Evolutionary conservation across 2,113 vertebrate genomes (phyloP).

Genomic region (Prionailurus viverrinus): DNA sequence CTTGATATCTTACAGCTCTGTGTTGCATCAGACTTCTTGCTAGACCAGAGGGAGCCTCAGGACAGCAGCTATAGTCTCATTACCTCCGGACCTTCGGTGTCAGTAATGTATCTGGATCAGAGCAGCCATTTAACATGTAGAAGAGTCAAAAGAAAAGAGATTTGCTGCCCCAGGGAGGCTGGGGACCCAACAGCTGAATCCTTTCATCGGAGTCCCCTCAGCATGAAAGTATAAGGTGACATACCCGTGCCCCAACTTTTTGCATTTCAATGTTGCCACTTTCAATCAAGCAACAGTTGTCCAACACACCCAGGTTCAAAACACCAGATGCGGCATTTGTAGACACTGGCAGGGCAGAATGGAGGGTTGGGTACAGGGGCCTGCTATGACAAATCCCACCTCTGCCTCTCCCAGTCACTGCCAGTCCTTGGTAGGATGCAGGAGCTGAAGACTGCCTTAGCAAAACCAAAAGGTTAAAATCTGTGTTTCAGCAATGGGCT

Average conservation of each 20-base stretch:
- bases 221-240: accelerated
- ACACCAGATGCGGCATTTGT: not conserved
- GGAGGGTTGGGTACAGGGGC: not conserved
- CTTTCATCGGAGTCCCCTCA: not conserved
- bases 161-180: not conserved
- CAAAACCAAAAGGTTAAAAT: conserved; percentile 86
- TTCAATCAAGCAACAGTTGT: not conserved
- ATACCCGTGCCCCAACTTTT: accelerated
- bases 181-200: too few species aligned
- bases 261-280: not conserved
- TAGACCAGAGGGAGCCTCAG: not conserved
- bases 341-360: not conserved
- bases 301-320: not conserved
- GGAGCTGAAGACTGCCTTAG: conserved; percentile 74
- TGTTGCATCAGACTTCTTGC: accelerated
- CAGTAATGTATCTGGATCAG: not conserved
- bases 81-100: not conserved
- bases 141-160: not conserved
- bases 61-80: not conserved
- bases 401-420: not conserved
- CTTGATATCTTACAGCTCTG: accelerated
- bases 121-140: not conserved
- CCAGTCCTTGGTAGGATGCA: conserved; percentile 37
- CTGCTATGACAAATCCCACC: not conserved
- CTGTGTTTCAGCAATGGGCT: conserved; percentile 81